Evolutionary conservation across 2,113 vertebrate species (phyloP).

Genomic region (Osmerus eperlanus): DNA sequence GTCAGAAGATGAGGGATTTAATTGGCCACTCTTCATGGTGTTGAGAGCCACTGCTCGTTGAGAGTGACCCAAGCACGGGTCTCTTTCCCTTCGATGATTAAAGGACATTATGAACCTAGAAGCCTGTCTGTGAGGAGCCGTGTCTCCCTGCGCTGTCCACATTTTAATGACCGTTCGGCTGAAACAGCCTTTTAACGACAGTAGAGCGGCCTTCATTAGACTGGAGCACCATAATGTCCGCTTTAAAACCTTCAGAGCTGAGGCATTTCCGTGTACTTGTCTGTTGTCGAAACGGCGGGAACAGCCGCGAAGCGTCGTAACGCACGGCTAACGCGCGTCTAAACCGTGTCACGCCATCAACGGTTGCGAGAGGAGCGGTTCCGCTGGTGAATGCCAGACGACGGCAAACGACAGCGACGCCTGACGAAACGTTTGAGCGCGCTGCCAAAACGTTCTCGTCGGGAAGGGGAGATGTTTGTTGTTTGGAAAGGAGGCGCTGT

Average conservation of each 20-base stretch:
- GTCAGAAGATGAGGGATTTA: conserved; percentile 59
- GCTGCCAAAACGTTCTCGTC: neutral
- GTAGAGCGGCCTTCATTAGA: conserved; percentile 40
- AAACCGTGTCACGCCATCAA: neutral
- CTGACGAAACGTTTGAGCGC: neutral
- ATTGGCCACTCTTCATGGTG: conserved; percentile 58
- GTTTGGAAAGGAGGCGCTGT: conserved; percentile 8
- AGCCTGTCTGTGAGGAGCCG: no score
- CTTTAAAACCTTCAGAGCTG: neutral
- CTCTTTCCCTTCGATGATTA: conserved; percentile 59
- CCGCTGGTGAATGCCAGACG: neutral
- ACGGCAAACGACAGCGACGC: no score
- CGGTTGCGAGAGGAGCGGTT: neutral
- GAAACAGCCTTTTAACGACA: conserved; percentile 58
- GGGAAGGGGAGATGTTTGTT: neutral
- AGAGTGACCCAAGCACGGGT: conserved; percentile 54
- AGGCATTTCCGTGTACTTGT: neutral
- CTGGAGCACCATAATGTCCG: conserved; percentile 32
- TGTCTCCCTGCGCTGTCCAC: conserved; percentile 45
- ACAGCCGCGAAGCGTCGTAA: no score
- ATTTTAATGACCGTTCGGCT: conserved; percentile 60
- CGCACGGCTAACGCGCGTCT: conserved; percentile 4
- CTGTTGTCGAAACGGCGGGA: neutral
- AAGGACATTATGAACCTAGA: conserved; percentile 58
- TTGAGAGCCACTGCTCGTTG: conserved; percentile 43